Evolutionary conservation across 2,797 vertebrate genomes (phyloP).

Genomic region (Hemitrygon akajei): DNA sequence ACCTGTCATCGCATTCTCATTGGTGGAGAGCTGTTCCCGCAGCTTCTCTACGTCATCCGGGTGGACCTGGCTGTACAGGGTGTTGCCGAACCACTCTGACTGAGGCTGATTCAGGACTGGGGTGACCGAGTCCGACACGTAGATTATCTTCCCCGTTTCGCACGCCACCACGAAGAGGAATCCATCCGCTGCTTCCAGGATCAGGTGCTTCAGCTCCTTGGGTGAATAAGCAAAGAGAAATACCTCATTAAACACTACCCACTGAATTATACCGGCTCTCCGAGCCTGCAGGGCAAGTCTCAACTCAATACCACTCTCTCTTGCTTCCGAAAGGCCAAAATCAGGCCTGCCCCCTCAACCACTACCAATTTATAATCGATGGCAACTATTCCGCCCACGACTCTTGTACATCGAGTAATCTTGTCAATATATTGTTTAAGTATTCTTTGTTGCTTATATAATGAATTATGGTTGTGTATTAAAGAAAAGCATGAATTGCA

Average conservation of each 20-base stretch:
- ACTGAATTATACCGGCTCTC: too few relatives aligned
- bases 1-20: constrained; percentile 81
- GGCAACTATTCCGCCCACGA: too few relatives aligned
- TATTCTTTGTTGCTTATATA: too few relatives aligned
- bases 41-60: constrained; percentile 91
- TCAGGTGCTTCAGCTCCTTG: constrained; percentile 89
- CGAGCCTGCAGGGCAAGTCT: too few relatives aligned
- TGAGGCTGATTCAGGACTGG: constrained; percentile 87
- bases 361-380: too few relatives aligned
- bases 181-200: constrained; percentile 87
- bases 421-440: too few relatives aligned
- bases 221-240: neutral
- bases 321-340: too few relatives aligned
- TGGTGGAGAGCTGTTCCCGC: constrained; percentile 85
- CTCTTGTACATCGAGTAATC: too few relatives aligned
- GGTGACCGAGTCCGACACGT: constrained; percentile 84
- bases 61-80: constrained; percentile 86
- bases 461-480: too few relatives aligned
- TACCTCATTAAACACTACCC: neutral
- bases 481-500: too few relatives aligned
- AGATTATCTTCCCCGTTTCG: constrained; percentile 81
- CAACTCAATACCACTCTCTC: too few relatives aligned
- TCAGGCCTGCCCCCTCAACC: too few relatives aligned
- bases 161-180: constrained; percentile 94
- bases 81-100: constrained; percentile 85